These are phyloP conservation scores for Narcine bancroftii DNA, from an alignment of 2,113 vertebrate genomes.

Conservation along the genomic window DNA sequence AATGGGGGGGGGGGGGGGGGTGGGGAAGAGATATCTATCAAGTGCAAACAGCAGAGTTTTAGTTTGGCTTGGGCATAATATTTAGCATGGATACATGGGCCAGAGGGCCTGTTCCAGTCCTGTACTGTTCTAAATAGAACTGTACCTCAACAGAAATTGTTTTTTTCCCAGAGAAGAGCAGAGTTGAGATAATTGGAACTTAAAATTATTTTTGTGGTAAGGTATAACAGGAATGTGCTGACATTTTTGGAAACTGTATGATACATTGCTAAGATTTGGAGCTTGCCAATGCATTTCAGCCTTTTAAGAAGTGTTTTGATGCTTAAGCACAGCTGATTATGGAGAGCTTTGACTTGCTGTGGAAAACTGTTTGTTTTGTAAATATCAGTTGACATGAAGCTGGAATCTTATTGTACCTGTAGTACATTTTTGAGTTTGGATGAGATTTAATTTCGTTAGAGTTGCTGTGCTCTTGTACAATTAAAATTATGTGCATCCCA, in stretches of 20 bases:
- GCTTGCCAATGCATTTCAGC: neutral
- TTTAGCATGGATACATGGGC: too few relatives aligned
- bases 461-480: neutral
- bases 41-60: too few relatives aligned
- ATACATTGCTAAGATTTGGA: neutral
- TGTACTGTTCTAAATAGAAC: too few relatives aligned
- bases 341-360: neutral
- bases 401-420: neutral
- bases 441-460: neutral
- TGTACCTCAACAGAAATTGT: neutral
- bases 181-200: neutral
- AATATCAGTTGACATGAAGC: neutral
- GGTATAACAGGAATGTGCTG: neutral
- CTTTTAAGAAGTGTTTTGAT: neutral
- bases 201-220: neutral
- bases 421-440: neutral
- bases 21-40: too few relatives aligned
- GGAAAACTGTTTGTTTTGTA: neutral
- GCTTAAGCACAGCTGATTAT: neutral
- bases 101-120: too few relatives aligned
- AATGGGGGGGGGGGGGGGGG: too few relatives aligned
- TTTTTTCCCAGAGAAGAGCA: neutral
- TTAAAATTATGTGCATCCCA: neutral
- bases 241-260: neutral
- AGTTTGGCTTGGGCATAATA: too few relatives aligned